These are phyloP conservation scores for Syngnathus acus DNA, from an alignment of 2,797 vertebrate genomes.

Conservation along the genomic window DNA sequence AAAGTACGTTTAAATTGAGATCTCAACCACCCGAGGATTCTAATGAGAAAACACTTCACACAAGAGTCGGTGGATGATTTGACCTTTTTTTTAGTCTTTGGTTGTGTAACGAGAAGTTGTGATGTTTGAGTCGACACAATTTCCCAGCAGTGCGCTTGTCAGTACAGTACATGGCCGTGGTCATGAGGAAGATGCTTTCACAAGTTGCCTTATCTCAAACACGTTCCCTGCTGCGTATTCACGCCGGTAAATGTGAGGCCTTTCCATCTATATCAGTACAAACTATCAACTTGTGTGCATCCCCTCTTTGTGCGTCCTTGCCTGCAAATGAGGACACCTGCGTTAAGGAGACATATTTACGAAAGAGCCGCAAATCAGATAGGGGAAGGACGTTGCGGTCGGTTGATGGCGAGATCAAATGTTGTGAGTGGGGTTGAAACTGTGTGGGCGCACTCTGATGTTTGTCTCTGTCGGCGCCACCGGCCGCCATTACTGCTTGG, in stretches of 20 bases:
- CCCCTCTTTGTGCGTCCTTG: constrained; percentile 3
- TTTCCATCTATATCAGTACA: not conserved
- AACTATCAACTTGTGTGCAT: not conserved
- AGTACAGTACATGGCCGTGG: not conserved
- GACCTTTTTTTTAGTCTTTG: constrained; percentile 27
- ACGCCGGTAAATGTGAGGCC: not conserved
- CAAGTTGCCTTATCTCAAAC: not conserved
- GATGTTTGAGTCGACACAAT: constrained; percentile 53
- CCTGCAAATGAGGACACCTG: constrained; percentile 5
- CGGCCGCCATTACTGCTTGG: constrained; percentile 41
- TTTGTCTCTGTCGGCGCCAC: constrained; percentile 47
- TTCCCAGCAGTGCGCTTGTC: constrained; percentile 51
- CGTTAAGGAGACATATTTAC: constrained; percentile 40
- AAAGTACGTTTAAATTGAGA: too few relatives aligned
- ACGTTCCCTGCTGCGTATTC: not conserved
- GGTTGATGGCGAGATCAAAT: constrained; percentile 38
- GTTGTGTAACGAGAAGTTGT: constrained; percentile 40
- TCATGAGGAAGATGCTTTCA: not conserved
- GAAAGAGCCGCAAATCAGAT: constrained; percentile 10
- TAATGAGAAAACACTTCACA: too few relatives aligned
- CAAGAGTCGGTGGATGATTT: constrained; percentile 31
- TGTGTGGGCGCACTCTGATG: constrained; percentile 57
- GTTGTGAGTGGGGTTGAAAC: constrained; percentile 49
- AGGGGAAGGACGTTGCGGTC: constrained; percentile 39
- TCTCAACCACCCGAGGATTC: too few relatives aligned